A percentile compares a stretch with the other conserved stretches of the same genome.
Evolutionary conservation across 2,888 invertebrate genomes (phyloP).

Genomic region (Spialia ferax): DNA sequence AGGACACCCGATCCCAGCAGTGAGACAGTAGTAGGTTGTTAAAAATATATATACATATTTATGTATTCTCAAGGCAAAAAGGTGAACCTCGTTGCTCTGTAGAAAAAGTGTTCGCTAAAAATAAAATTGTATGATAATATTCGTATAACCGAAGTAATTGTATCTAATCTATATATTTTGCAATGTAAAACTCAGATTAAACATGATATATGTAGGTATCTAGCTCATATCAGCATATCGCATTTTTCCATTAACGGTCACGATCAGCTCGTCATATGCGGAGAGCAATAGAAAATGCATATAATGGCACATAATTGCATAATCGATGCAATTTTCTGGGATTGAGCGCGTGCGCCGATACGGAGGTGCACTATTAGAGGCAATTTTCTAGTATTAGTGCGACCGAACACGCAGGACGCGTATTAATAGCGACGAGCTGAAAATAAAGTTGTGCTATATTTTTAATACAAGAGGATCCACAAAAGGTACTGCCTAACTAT

Average conservation of each 20-base stretch:
- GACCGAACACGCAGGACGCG: constrained; percentile 13
- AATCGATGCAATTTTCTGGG: constrained; percentile 15
- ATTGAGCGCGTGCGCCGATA: constrained; percentile 19
- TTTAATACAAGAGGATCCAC: background rate
- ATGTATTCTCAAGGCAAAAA: too few relatives aligned
- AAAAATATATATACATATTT: too few relatives aligned
- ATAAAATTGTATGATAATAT: too few relatives aligned
- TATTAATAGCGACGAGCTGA: constrained; percentile 19
- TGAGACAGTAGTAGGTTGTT: too few relatives aligned
- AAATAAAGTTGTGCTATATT: constrained; percentile 6
- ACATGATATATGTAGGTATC: background rate
- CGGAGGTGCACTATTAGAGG: constrained; percentile 14
- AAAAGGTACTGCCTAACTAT: background rate
- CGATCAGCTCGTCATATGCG: constrained; percentile 4
- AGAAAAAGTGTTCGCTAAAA: too few relatives aligned
- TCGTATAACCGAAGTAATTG: too few relatives aligned
- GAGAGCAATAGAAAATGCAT: background rate
- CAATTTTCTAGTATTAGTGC: constrained; percentile 23
- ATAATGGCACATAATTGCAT: constrained; percentile 25
- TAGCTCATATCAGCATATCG: background rate
- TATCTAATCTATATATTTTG: background rate
- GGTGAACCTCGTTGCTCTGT: too few relatives aligned
- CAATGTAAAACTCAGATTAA: background rate
- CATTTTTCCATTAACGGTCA: background rate
- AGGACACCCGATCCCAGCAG: too few relatives aligned